phyloP scores from a whole-genome alignment of 2,113 vertebrate species.

The Lathamus discolor region DNA sequence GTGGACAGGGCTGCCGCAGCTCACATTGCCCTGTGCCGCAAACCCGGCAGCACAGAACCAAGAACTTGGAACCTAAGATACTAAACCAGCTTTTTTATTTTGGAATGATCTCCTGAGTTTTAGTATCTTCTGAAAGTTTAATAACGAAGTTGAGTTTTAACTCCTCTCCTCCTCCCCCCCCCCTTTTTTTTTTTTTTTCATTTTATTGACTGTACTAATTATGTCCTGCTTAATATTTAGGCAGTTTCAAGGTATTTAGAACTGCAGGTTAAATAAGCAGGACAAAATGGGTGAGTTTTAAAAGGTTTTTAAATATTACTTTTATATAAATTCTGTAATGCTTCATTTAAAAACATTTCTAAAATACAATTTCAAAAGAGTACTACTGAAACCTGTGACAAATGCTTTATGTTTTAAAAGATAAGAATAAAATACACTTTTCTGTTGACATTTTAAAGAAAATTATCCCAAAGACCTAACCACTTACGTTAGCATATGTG shows the following conservation, averaged over 20 bases:
- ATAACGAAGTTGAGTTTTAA: background rate
- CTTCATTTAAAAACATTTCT: background rate
- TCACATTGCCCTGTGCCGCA: fast-evolving
- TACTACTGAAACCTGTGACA: background rate
- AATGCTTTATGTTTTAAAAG: background rate
- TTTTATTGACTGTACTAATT: background rate
- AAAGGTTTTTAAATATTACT: background rate
- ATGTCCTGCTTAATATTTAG: background rate
- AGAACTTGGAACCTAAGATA: background rate
- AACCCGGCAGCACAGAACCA: background rate
- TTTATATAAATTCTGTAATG: background rate
- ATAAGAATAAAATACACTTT: background rate
- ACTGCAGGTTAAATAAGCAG: background rate
- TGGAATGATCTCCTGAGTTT: background rate
- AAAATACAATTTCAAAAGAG: background rate
- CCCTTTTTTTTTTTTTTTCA: background rate
- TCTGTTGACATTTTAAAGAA: background rate
- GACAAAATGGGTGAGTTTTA: background rate
- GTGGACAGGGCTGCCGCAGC: background rate
- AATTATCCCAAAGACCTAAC: background rate
- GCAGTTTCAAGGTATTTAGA: background rate
- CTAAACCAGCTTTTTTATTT: background rate
- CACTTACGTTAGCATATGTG: background rate
- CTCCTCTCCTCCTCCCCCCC: background rate
- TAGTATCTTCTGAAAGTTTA: background rate